Evolutionary conservation across 2,113 vertebrate genomes (phyloP).

Genomic region (Ophiodon elongatus): DNA sequence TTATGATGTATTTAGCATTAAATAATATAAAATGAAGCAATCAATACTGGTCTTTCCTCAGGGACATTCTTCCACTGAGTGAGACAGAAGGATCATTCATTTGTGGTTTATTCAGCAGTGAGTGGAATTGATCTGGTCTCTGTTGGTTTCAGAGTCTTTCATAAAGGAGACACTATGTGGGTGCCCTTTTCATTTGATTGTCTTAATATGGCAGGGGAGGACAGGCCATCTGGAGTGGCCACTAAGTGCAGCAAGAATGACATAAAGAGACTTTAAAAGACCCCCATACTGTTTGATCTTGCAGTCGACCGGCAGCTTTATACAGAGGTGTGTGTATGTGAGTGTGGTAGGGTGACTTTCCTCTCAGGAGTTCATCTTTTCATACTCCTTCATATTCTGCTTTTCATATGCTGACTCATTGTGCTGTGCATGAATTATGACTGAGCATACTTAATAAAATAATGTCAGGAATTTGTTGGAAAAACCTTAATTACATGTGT

Average conservation of each 20-base stretch:
- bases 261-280: constrained; percentile 9
- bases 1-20: not conserved
- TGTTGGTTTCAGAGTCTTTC: constrained; percentile 4
- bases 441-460: not conserved
- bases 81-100: not conserved
- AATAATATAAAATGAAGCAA: not conserved
- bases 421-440: constrained; percentile 30
- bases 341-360: constrained; percentile 7
- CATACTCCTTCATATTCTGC: not conserved
- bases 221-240: constrained; percentile 13
- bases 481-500: not conserved
- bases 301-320: not conserved
- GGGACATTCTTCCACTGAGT: not conserved
- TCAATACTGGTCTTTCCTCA: not conserved
- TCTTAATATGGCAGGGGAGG: constrained; percentile 8
- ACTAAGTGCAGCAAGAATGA: constrained; percentile 20
- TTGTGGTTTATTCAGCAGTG: constrained; percentile 18
- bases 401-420: constrained; percentile 38
- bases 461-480: not conserved
- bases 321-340: not conserved
- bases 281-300: constrained; percentile 19
- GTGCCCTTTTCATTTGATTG: constrained; percentile 14
- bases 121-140: constrained; percentile 12
- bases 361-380: constrained; percentile 8
- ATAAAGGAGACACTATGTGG: constrained; percentile 4